Conservation (phyloP, 2,888 invertebrate species). For the Apeira syringaria region DNA sequence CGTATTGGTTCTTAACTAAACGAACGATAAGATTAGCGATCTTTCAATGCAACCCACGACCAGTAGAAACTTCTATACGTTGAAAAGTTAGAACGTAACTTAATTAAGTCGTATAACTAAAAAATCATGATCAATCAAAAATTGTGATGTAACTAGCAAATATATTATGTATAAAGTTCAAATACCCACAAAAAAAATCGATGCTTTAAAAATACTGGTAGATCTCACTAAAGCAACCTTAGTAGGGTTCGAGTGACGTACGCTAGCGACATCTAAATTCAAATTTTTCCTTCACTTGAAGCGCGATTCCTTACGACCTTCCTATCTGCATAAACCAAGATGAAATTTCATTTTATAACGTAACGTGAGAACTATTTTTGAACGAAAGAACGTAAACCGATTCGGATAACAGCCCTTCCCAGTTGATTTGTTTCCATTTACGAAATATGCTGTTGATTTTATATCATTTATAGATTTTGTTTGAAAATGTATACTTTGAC, state of each 20-base stretch:
- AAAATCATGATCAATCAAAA: too few species aligned
- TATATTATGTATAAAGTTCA: too few species aligned
- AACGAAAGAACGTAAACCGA: conserved; percentile 38
- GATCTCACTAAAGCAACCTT: not conserved
- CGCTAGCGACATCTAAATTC: conserved; percentile 75
- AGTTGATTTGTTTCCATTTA: conserved; percentile 24
- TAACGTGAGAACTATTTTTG: conserved; percentile 56
- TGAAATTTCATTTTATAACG: conserved; percentile 69
- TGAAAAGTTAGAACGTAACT: too few species aligned
- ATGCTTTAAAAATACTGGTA: too few species aligned
- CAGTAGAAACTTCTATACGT: too few species aligned
- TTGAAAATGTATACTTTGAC: not conserved
- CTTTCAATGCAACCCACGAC: too few species aligned
- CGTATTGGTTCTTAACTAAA: too few species aligned
- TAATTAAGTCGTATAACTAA: too few species aligned
- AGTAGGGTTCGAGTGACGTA: conserved; percentile 6
- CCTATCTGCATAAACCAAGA: conserved; percentile 66
- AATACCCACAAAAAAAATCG: too few species aligned
- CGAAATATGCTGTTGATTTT: conserved; percentile 3
- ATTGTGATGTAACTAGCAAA: too few species aligned
- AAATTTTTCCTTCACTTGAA: conserved; percentile 67
- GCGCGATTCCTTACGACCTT: conserved; percentile 56
- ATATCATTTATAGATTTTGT: not conserved
- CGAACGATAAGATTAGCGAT: too few species aligned
- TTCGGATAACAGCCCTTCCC: conserved; percentile 33